phyloP scores from a whole-genome alignment of 2,113 vertebrate genomes.

The Pelvicachromis taeniatus region DNA sequence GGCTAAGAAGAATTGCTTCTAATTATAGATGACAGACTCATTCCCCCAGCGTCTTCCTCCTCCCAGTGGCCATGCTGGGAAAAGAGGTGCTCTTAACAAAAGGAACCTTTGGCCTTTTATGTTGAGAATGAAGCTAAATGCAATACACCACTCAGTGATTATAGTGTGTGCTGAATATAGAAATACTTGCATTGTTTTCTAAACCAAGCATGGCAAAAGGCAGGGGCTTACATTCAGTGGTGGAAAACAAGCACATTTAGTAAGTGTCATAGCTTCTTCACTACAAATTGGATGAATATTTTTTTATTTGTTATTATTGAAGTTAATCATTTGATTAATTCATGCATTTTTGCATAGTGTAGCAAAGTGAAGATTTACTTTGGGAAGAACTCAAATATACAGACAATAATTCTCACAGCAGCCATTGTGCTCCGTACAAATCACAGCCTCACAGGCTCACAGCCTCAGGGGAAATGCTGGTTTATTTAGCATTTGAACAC shows the following conservation, averaged over 20 bases:
- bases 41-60: conserved; percentile 34
- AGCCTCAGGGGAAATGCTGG: neutral
- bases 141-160: neutral
- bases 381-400: neutral
- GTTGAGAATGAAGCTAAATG: conserved; percentile 15
- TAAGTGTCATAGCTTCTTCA: neutral
- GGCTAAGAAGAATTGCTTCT: conserved; percentile 43
- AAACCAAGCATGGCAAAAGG: neutral
- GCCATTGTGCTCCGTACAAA: neutral
- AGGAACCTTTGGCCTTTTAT: conserved; percentile 24
- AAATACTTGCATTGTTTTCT: neutral
- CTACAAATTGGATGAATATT: neutral
- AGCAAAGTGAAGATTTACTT: neutral
- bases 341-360: neutral
- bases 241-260: neutral
- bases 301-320: neutral
- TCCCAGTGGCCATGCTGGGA: conserved; percentile 38
- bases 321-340: neutral
- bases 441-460: neutral
- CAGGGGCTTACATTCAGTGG: neutral
- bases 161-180: neutral
- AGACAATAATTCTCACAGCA: neutral
- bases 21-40: conserved; percentile 52
- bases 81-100: conserved; percentile 16
- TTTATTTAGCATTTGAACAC: neutral